Percentiles rank a stretch among this genome's conserved stretches.
Evolutionary conservation across 2,888 invertebrate genomes (phyloP).

Genomic region (Steromphala cineraria): DNA sequence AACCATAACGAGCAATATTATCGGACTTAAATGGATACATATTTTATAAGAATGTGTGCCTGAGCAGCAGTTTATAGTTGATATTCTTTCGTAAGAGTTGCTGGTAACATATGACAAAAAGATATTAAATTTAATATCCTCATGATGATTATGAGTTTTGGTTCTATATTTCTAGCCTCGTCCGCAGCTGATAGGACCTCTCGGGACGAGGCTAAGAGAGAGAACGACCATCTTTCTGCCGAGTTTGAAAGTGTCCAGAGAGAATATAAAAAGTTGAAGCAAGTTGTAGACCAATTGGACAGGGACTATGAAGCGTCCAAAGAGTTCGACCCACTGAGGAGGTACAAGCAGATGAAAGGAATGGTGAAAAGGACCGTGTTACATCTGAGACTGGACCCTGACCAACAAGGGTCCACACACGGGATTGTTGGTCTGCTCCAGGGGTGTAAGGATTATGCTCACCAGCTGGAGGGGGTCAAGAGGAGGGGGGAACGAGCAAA

Average conservation of each 20-base stretch:
- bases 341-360: constrained; percentile 96
- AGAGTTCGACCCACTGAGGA: constrained; percentile 93
- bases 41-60: too few relatives aligned
- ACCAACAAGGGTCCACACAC: constrained; percentile 47
- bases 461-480: constrained; percentile 57
- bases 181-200: constrained; percentile 43
- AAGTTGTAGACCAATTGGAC: constrained; percentile 65
- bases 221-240: constrained; percentile 61
- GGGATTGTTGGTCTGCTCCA: constrained; percentile 52
- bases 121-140: background rate
- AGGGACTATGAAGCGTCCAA: constrained; percentile 93
- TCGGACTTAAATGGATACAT: too few relatives aligned
- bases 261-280: constrained; percentile 64
- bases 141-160: constrained; percentile 43
- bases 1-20: too few relatives aligned
- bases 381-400: constrained; percentile 61
- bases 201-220: constrained; percentile 54
- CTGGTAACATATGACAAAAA: too few relatives aligned
- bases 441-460: constrained; percentile 51
- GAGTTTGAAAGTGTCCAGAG: constrained; percentile 59
- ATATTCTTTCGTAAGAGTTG: too few relatives aligned
- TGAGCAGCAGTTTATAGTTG: too few relatives aligned
- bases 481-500: constrained; percentile 59
- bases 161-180: constrained; percentile 49
- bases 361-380: constrained; percentile 86